Evolutionary conservation across 1,140 invertebrate species (phyloP).

Genomic region (Drosophila seguyi): DNA sequence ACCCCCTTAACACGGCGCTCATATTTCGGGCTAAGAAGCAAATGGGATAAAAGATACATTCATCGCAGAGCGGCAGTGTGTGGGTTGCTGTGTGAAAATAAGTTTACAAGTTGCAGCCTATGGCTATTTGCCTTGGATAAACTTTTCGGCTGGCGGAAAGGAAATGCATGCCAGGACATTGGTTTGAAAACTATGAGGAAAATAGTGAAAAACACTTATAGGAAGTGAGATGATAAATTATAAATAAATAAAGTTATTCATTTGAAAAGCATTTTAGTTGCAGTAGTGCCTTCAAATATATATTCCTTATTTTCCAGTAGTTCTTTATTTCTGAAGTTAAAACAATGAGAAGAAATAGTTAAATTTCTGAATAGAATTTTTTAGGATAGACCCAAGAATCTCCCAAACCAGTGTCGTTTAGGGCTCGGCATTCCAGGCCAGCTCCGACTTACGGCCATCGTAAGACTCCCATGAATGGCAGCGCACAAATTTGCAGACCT

Average conservation of each 20-base stretch:
- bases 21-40: conserved; percentile 47
- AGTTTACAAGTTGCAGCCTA: conserved; percentile 78
- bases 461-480: conserved; percentile 53
- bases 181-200: conserved; percentile 7
- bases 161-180: conserved; percentile 39
- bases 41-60: conserved; percentile 67
- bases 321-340: neutral
- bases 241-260: no score
- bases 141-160: conserved; percentile 49
- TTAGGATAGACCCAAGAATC: neutral
- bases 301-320: no score
- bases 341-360: neutral
- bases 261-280: neutral
- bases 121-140: conserved; percentile 73
- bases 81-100: conserved; percentile 59
- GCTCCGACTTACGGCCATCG: conserved; percentile 64
- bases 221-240: neutral
- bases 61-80: conserved; percentile 17
- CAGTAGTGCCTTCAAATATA: no score
- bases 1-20: neutral
- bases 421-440: conserved; percentile 20
- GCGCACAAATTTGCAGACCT: conserved; percentile 58
- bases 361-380: neutral
- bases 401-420: conserved; percentile 6
- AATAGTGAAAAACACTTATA: neutral